phyloP scores from a whole-genome alignment of 1,140 invertebrate species.

The Idris sp. region DNA sequence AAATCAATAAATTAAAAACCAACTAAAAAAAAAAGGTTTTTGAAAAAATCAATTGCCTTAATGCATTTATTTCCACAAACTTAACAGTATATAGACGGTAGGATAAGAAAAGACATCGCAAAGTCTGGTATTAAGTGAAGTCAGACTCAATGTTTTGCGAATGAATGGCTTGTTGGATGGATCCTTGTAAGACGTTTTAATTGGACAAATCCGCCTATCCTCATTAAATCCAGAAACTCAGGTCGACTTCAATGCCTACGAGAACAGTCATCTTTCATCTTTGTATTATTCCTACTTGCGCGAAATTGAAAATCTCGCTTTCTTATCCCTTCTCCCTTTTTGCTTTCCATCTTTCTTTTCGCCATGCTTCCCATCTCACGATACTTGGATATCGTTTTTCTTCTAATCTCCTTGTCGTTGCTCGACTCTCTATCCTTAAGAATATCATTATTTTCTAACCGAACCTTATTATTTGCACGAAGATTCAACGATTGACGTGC shows the following conservation, averaged over 20 bases:
- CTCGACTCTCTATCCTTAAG: slow-evolving; percentile 36
- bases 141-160: slow-evolving; percentile 76
- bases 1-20: too few species aligned
- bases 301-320: slow-evolving; percentile 70
- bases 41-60: too few species aligned
- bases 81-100: slow-evolving; percentile 38
- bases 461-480: slow-evolving; percentile 58
- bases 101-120: slow-evolving; percentile 73
- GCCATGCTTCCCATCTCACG: slow-evolving; percentile 31
- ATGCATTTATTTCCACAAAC: slow-evolving; percentile 22
- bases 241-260: slow-evolving; percentile 59
- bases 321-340: slow-evolving; percentile 50
- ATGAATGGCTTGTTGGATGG: slow-evolving; percentile 71
- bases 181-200: slow-evolving; percentile 80
- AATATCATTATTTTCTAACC: slow-evolving; percentile 63
- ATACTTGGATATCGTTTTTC: slow-evolving; percentile 61
- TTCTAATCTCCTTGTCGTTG: slow-evolving; percentile 62
- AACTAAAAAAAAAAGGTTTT: too few species aligned
- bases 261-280: slow-evolving; percentile 69
- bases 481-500: slow-evolving; percentile 2
- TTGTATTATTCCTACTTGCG: slow-evolving; percentile 70
- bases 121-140: slow-evolving; percentile 67
- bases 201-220: slow-evolving; percentile 80
- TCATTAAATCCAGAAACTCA: slow-evolving; percentile 77
- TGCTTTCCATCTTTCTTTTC: slow-evolving; percentile 47